A percentile compares a stretch with the other conserved stretches of the same genome.
Conservation (phyloP, 2,888 invertebrate species). For the Leucania comma region DNA sequence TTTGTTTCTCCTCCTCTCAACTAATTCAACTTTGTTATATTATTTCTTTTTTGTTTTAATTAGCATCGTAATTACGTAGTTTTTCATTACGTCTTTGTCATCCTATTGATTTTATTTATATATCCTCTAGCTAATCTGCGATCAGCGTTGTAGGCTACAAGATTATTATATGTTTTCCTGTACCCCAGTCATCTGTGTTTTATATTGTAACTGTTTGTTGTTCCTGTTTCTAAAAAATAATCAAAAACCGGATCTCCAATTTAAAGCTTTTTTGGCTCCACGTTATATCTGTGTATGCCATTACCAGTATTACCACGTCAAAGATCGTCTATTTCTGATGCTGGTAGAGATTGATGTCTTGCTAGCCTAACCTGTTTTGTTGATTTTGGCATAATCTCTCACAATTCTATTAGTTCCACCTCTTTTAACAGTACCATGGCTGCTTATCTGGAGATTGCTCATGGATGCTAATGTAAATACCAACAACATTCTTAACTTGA, state of each 20-base stretch:
- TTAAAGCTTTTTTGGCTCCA: constrained; percentile 10
- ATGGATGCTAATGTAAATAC: constrained; percentile 3
- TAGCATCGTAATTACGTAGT: no score
- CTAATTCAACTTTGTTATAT: no score
- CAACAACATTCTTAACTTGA: constrained; percentile 4
- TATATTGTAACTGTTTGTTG: no score
- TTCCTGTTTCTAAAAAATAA: background rate
- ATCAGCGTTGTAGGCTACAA: no score
- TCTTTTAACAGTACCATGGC: constrained; percentile 14
- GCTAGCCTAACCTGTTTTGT: constrained; percentile 21
- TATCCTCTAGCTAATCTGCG: no score
- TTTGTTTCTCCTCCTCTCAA: no score
- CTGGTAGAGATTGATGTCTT: constrained; percentile 1
- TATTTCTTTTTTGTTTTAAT: no score
- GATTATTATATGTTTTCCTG: no score
- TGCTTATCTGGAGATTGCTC: background rate
- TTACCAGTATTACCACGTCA: constrained; percentile 20
- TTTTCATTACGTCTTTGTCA: no score
- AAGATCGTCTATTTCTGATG: constrained; percentile 30
- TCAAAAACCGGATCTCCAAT: background rate
- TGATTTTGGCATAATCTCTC: constrained; percentile 39
- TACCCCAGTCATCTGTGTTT: no score
- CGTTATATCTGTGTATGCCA: constrained; percentile 1
- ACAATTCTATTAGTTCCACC: constrained; percentile 18
- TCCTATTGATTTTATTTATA: no score